These are phyloP conservation scores for Ichneumon xanthorius DNA, from an alignment of 2,888 invertebrate genomes.

Conservation along the genomic window DNA sequence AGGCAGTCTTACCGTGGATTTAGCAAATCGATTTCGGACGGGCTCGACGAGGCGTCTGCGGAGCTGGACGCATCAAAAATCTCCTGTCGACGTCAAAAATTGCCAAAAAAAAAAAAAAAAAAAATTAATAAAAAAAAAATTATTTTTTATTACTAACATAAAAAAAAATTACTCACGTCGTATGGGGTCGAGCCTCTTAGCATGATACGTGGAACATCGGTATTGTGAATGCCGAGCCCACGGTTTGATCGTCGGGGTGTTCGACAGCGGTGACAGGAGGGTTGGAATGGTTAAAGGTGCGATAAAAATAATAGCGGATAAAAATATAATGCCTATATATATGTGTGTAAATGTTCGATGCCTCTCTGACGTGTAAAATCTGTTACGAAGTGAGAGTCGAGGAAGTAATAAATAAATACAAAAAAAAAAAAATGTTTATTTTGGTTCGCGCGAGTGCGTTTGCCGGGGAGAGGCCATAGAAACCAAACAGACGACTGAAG, in stretches of 20 bases:
- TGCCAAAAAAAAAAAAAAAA: too few relatives aligned
- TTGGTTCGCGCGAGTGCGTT: conserved; percentile 58
- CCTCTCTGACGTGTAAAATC: conserved; percentile 17
- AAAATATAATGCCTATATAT: conserved; percentile 64
- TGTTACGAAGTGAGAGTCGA: conserved; percentile 59
- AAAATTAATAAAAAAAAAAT: not conserved
- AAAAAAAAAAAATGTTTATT: conserved; percentile 40
- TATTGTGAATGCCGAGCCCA: conserved; percentile 50
- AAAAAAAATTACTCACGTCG: conserved; percentile 73
- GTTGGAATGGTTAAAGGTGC: not conserved
- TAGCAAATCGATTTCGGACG: conserved; percentile 74
- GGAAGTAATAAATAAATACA: conserved; percentile 1
- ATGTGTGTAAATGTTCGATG: conserved; percentile 60
- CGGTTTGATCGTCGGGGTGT: conserved; percentile 2
- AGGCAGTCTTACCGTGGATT: conserved; percentile 71
- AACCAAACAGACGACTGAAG: conserved; percentile 74
- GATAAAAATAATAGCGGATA: not conserved
- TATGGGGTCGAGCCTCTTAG: conserved; percentile 75
- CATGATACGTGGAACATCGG: conserved; percentile 76
- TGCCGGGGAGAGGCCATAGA: conserved; percentile 70
- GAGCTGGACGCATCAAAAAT: conserved; percentile 71
- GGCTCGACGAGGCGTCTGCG: conserved; percentile 72
- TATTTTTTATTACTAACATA: not conserved
- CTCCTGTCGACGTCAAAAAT: conserved; percentile 63
- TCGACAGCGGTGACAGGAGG: not conserved